Evolutionary conservation across 2,888 invertebrate genomes (phyloP).

Genomic region (Oligia strigilis): DNA sequence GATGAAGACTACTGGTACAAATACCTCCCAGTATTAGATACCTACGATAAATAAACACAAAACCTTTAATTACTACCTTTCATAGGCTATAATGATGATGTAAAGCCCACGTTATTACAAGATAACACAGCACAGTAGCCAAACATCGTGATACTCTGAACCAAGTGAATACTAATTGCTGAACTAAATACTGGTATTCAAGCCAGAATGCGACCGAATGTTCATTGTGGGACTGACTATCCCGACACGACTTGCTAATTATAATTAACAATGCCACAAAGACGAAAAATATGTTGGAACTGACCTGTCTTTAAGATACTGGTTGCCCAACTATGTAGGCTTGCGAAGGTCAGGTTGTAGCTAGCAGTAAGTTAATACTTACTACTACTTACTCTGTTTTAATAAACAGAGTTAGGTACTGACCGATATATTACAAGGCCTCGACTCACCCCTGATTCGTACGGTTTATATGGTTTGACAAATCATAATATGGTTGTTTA

Average conservation of each 20-base stretch:
- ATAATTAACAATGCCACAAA: conserved; percentile 42
- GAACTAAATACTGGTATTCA: conserved; percentile 39
- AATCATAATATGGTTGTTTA: not conserved
- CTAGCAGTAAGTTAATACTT: no score
- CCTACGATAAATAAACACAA: not conserved
- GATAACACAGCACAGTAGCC: conserved; percentile 22
- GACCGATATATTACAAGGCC: no score
- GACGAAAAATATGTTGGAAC: conserved; percentile 31
- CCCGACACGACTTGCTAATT: conserved; percentile 48
- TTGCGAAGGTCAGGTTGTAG: conserved; percentile 30
- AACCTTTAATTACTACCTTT: not conserved
- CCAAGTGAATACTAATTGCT: conserved; percentile 35
- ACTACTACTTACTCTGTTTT: no score
- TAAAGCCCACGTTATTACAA: not conserved
- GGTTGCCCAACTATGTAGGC: conserved; percentile 10
- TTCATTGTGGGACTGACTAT: conserved; percentile 33
- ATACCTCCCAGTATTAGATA: not conserved
- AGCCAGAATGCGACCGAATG: conserved; percentile 41
- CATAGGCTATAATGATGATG: not conserved
- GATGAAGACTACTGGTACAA: no score
- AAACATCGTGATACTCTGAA: conserved; percentile 31
- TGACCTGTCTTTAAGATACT: conserved; percentile 39
- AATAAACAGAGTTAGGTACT: not conserved
- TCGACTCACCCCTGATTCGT: not conserved
- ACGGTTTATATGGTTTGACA: not conserved